phyloP scores from a whole-genome alignment of 2,888 invertebrate genomes.

The Craniophora ligustri region DNA sequence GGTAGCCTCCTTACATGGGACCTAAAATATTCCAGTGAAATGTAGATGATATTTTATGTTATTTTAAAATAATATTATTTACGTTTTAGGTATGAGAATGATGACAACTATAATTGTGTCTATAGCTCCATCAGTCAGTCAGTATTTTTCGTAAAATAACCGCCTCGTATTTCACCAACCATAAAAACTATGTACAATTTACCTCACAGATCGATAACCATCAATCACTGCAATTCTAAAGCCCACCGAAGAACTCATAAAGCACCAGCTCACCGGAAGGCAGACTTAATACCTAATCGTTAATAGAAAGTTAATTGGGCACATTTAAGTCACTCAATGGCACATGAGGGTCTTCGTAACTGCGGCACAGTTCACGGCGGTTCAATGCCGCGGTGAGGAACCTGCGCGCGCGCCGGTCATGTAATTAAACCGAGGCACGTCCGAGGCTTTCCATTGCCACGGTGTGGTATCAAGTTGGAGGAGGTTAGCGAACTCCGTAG shows the following conservation, averaged over 20 bases:
- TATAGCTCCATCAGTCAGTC: too few species aligned
- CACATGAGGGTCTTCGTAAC: slow-evolving; percentile 37
- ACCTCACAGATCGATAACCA: too few species aligned
- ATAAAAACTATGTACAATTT: too few species aligned
- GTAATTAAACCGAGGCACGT: slow-evolving; percentile 66
- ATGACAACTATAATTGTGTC: too few species aligned
- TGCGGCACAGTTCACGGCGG: slow-evolving; percentile 34
- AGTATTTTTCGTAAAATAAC: too few species aligned
- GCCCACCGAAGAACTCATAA: background rate
- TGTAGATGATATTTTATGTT: too few species aligned
- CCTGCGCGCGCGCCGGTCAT: slow-evolving; percentile 46
- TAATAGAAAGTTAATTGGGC: slow-evolving; percentile 32
- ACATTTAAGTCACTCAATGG: slow-evolving; percentile 35
- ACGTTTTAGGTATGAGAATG: too few species aligned
- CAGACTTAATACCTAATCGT: slow-evolving; percentile 11
- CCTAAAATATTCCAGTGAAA: too few species aligned
- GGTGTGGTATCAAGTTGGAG: slow-evolving; percentile 38
- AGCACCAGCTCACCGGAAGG: slow-evolving; percentile 17
- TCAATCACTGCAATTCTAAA: too few species aligned
- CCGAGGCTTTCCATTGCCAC: slow-evolving; percentile 60
- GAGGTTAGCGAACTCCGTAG: slow-evolving; percentile 42
- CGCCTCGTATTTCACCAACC: too few species aligned
- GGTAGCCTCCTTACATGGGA: too few species aligned
- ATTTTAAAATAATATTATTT: too few species aligned
- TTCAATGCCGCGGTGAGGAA: slow-evolving; percentile 63